Evolutionary conservation across 2,797 vertebrate genomes (phyloP), one percentile per base, ranked within the genome.

Genomic region (Acanthurus lineatus): DNA sequence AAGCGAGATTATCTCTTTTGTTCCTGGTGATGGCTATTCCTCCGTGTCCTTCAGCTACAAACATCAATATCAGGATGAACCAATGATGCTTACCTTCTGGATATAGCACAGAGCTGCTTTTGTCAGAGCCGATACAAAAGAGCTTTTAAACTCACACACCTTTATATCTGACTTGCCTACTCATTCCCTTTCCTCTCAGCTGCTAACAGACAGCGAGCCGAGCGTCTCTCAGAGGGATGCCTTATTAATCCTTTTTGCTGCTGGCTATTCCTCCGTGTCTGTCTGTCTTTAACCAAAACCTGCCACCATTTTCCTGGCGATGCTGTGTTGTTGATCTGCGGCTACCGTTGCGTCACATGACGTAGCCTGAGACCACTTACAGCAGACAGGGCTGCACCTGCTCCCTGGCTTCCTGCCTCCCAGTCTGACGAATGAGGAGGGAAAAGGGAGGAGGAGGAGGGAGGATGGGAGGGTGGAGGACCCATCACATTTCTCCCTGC

Each of bases 281-380:
- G 58, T 72, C 79, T 90, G 68, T 73, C 79, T 73, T 86, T 86
- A 92, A 68, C 69, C 81, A 82, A 81, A 69, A 63, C 67, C 85
- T 88, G 92, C 92, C 94, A 92, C 95, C 95, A 93, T 96, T 93
- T 94, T 90, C 88, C 91, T 91, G 86, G 80, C 83, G 90, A 94
- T 93, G 93, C 92, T 93, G 92, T 94, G 94, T 95, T 96, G 94
- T 95, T 94, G 92, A 88, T 94, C 90, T 12, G 73, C 42, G 75
- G 32, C 89, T 82, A 89, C 86, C 87, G 76, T 74, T 89, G 88
- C 90, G 49, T 91, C 94, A 95, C 83, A 81, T 94, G 93, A 95
- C 89, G 90, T 84, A 86, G 84, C 9, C 52, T 45, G 69, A 85
- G 85, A 90, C 90, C 78, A 84, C 92, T 82, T 73, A 89, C 77